Base-by-base conservation (phyloP, 2,113 vertebrate genomes). In the Phaetusa simplex region DNA sequence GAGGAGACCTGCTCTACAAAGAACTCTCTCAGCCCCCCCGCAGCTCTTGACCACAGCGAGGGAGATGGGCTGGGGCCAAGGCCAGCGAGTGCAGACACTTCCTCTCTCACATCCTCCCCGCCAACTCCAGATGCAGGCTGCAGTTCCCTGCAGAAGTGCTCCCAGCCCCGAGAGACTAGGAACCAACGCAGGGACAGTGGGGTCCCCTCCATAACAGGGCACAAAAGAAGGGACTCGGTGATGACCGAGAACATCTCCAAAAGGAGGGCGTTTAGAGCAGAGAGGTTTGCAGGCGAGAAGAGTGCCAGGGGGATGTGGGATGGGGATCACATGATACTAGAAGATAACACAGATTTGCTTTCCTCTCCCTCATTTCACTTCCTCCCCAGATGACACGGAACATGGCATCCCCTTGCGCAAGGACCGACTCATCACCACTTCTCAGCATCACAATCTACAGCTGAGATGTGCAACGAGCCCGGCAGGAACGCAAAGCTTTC, bases 101-200 rank as follows among this genome's bases (percentile, higher is more conserved):
- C 92, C 91, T 74, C 93, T 96, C 82, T 89, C 94, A 69, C 69
- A 74, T 81, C 88, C 72, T 59, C 23, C 20, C 23, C 27, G 8
- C 0, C 38, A 38, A 2, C 61, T 70, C 77, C 67, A 65, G 66
- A 16, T 26, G 45, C 58, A 56, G 0, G 0, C 71, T 72, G 43
- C 18, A 15, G 36, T 77, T 86, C 59, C 59, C 64, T 1, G 1
- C 27, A 49, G 50, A 55, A 58, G 27, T 38, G 42, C 12, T 50
- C 38, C 62, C 70, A 65, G 53, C 14, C 43, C 45, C 0, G 1
- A 21, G 43, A 77, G 10, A 38, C 7, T 1, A 0, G 24, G 14
- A 4, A 91, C 24, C 38, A 32, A 59, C 0, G 0, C 15, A n/a
- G 59, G n/a, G 38, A 55, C 0, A 1, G 15, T 3, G 27, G 9